Evolutionary conservation across 2,888 invertebrate species (phyloP).

Genomic region (Urechis unicinctus): DNA sequence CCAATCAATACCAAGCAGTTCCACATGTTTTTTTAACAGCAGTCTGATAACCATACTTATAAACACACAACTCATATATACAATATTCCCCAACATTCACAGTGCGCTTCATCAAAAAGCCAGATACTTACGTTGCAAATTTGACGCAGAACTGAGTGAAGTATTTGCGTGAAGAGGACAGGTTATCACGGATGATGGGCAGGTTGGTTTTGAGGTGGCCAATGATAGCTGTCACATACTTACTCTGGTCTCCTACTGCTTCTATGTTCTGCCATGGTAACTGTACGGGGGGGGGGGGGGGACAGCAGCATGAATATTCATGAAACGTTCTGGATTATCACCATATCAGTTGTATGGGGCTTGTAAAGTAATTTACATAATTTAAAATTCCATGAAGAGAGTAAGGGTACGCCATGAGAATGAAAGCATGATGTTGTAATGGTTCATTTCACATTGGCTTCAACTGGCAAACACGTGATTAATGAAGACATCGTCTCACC

Average conservation of each 20-base stretch:
- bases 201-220: slow-evolving; percentile 78
- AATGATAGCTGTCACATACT: slow-evolving; percentile 85
- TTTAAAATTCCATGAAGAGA: too few relatives aligned
- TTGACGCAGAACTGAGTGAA: slow-evolving; percentile 97
- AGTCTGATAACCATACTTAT: neutral
- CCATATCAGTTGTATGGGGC: too few relatives aligned
- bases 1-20: too few relatives aligned
- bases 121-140: slow-evolving; percentile 72
- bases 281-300: too few relatives aligned
- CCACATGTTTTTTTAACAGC: neutral
- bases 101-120: neutral
- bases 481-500: slow-evolving; percentile 52
- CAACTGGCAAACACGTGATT: too few relatives aligned
- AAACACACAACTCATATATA: neutral
- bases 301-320: too few relatives aligned
- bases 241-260: slow-evolving; percentile 93
- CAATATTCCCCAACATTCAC: neutral
- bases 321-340: too few relatives aligned
- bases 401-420: too few relatives aligned
- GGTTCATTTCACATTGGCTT: too few relatives aligned
- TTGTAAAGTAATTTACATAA: too few relatives aligned
- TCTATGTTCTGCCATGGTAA: slow-evolving; percentile 89
- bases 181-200: slow-evolving; percentile 80
- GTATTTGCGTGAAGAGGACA: slow-evolving; percentile 88
- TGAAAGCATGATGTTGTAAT: too few relatives aligned